Percentiles rank a stretch among this genome's conserved stretches.
Conservation (phyloP, 2,113 vertebrate species). For the Malaclemys terrapin region DNA sequence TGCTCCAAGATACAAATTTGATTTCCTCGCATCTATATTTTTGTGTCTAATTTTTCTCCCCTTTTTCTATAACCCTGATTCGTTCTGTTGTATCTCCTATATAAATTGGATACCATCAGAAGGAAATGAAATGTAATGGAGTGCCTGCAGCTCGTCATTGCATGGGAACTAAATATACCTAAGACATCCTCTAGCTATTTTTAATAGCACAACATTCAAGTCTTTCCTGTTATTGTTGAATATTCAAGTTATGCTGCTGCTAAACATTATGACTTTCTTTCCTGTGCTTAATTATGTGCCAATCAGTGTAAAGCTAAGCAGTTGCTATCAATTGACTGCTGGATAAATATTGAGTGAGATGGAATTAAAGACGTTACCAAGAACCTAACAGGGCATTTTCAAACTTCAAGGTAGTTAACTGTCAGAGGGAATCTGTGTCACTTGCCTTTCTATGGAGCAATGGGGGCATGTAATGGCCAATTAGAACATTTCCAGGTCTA, state of each 20-base stretch:
- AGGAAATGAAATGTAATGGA: conserved; percentile 63
- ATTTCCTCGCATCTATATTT: conserved; percentile 64
- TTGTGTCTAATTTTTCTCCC: conserved; percentile 15
- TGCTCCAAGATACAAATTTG: conserved; percentile 59
- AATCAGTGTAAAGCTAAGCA: conserved; percentile 53
- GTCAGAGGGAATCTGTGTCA: not conserved
- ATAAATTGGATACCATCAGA: conserved; percentile 53
- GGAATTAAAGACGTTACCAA: not conserved
- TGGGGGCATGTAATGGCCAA: not conserved
- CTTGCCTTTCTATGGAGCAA: not conserved
- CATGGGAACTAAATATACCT: conserved; percentile 40
- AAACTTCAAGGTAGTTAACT: not conserved
- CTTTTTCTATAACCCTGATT: conserved; percentile 27
- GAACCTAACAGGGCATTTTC: conserved; percentile 36
- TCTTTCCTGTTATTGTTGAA: conserved; percentile 49
- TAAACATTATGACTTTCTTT: conserved; percentile 62
- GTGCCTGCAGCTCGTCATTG: conserved; percentile 50
- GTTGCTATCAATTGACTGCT: conserved; percentile 42
- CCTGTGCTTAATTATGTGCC: conserved; percentile 67
- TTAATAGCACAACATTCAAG: conserved; percentile 41
- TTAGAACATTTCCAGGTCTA: not conserved
- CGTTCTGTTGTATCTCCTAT: conserved; percentile 41
- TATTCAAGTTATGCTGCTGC: conserved; percentile 41
- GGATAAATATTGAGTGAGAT: conserved; percentile 36
- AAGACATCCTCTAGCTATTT: conserved; percentile 59